Base-by-base conservation (phyloP, 1,140 invertebrate genomes). In the Hylyphantes graminicola region DNA sequence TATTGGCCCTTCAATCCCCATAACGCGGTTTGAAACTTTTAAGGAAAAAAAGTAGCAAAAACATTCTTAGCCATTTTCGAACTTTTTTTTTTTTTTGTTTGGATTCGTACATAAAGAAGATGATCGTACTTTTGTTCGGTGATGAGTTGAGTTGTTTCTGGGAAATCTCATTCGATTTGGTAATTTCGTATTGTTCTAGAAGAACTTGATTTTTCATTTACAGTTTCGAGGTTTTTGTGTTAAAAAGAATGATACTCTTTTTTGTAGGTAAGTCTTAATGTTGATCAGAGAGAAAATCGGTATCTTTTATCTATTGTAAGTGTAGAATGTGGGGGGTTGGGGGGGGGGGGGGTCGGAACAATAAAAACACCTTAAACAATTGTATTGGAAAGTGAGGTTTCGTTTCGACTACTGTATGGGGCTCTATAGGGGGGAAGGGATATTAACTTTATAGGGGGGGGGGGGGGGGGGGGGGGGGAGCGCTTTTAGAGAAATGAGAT, bases 91-190 rank as follows among this genome's bases (percentile, higher is more conserved):
- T 54, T 55, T 65, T 65, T 55, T 67, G 15, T 67, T 12, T 11
- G 0, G 15, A 63, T 50, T 76, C 59, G 61, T 64, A 61, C 35
- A 64, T 64, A 63, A 54, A 53, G 57, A 76, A 76, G 74, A 63
- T 64, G 59, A 76, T 63, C 59, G 54, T 74, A 55, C 55, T 74
- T 59, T 74, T 50, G 15, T 59, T 48, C 72, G 9, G 72, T 21
- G 74, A 76, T 76, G 57, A 76, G 59, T 76, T 76, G 59, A 76
- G 59, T 76, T 76, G 74, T 76, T 76, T 76, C 21, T 17, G 4
- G 35, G 35, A 76, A 19, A 57, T 50, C 17, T 74, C 35, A 35
- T 74, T 59, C 72, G 54, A 74, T 76, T 76, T 76, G n/a, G n/a
- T n/a, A n/a, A n/a, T n/a, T 21, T n/a, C 12, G 63, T 63, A 6